Base-by-base conservation (phyloP, 1,140 invertebrate species). In the Periplaneta americana region DNA sequence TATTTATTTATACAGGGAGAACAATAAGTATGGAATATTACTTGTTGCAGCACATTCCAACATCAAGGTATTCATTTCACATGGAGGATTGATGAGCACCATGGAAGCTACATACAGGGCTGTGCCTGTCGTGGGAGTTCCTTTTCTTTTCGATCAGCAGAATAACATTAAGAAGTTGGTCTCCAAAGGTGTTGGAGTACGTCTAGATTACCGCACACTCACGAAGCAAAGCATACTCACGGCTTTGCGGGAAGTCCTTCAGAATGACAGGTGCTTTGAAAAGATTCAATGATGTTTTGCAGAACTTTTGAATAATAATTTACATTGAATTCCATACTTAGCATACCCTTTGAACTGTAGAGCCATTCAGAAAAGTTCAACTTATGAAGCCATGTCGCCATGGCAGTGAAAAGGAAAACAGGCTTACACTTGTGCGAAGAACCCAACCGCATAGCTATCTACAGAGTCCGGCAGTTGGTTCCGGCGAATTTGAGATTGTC, bases 141-240 rank as follows among this genome's bases (percentile, higher is more conserved):
- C 89, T 18, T 66, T 90, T 9, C 85, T 86, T 57, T 88, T 88
- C 18, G 89, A 90, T 85, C 89, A 89, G 82, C 80, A 82, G 11
- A 83, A 83, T 74, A 90, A 89, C 81, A 81, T 84, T 35, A 75
- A 82, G 22, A 48, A 82, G n/a, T 66, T 82, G 85, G 80, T 6
- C 89, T 90, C 66, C 88, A 18, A 28, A 28, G 83, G 83, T 31
- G n/a, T 34, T 33, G 81, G 75, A 22, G 28, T 78, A 32, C 28
- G 28, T 13, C 22, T 82, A 37, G 74, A 77, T 15, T 39, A 28
- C 28, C 22, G 11, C 22, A 33, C 33, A 13, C 22, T 82, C 28
- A 82, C 81, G 31, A 78, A 77, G 39, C 75, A 78, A 10, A 31
- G 28, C 3, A 28, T 78, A 11, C 6, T 78, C 8, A 18, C 57